Conservation (phyloP, 2,113 vertebrate genomes). For the Lepisosteus osseus region DNA sequence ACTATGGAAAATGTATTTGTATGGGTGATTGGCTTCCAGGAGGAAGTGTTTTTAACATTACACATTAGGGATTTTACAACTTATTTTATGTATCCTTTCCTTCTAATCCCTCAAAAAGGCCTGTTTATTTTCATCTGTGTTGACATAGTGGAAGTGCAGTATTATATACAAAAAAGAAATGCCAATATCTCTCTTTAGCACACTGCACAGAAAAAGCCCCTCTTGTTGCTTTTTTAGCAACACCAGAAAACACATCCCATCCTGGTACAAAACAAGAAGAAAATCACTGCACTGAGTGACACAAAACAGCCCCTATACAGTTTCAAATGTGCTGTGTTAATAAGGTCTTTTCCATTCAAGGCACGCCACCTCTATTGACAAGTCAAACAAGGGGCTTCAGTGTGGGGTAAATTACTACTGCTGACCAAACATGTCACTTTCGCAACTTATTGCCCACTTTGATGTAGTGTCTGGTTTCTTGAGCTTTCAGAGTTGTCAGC, state of each 20-base stretch:
- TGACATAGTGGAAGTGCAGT: no score
- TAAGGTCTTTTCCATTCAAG: constrained; percentile 42
- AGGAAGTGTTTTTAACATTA: no score
- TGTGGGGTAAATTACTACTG: constrained; percentile 42
- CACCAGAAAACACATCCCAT: not conserved
- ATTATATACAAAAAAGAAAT: no score
- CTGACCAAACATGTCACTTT: constrained; percentile 50
- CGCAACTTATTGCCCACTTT: constrained; percentile 34
- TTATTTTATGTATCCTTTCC: no score
- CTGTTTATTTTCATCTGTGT: no score
- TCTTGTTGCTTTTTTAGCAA: not conserved
- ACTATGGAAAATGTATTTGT: no score
- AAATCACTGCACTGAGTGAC: not conserved
- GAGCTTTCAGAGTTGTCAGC: constrained; percentile 15
- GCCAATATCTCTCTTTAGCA: no score
- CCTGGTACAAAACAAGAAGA: not conserved
- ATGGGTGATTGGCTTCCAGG: no score
- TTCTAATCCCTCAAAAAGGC: no score
- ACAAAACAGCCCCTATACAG: constrained; percentile 16
- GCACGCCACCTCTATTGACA: constrained; percentile 39
- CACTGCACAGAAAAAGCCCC: not conserved
- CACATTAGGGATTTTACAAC: no score
- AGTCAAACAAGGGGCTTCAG: constrained; percentile 42
- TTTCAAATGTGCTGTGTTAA: constrained; percentile 36
- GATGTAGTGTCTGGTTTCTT: constrained; percentile 31